Conservation (phyloP, 1,140 invertebrate genomes). For the Cydia pomonella region DNA sequence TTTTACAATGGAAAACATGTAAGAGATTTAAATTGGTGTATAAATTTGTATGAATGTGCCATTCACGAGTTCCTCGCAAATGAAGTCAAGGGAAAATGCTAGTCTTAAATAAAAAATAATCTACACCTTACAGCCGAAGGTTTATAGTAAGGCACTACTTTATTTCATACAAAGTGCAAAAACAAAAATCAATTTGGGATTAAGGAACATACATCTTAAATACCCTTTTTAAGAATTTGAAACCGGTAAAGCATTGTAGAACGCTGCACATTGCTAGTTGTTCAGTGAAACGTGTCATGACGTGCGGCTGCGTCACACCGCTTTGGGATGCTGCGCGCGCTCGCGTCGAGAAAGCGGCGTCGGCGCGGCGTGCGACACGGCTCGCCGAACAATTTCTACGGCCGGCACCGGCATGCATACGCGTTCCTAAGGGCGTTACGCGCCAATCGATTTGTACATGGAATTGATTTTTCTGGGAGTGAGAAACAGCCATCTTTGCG, state of each 20-base stretch:
- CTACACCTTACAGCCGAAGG: too few species aligned
- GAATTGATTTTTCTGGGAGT: neutral
- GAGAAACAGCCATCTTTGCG: neutral
- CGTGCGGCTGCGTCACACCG: slow-evolving; percentile 41
- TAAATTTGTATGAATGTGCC: too few species aligned
- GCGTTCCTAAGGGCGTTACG: slow-evolving; percentile 15
- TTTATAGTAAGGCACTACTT: too few species aligned
- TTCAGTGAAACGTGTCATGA: slow-evolving; percentile 60
- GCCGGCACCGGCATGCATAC: slow-evolving; percentile 45
- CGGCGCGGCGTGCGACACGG: slow-evolving; percentile 50
- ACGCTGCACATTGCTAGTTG: slow-evolving; percentile 1
- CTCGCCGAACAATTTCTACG: slow-evolving; percentile 63
- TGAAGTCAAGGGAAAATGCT: too few species aligned
- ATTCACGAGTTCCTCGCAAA: too few species aligned
- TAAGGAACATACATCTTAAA: too few species aligned
- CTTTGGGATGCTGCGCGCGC: slow-evolving; percentile 44
- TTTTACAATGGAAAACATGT: too few species aligned
- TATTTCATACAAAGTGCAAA: too few species aligned
- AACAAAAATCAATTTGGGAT: too few species aligned
- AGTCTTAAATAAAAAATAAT: too few species aligned
- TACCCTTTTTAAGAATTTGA: neutral
- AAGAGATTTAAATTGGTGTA: too few species aligned
- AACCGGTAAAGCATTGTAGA: neutral
- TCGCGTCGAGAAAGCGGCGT: slow-evolving; percentile 64
- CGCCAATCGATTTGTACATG: slow-evolving; percentile 22